Conservation (phyloP, 1,140 invertebrate genomes). For the Penaeus japonicus region DNA sequence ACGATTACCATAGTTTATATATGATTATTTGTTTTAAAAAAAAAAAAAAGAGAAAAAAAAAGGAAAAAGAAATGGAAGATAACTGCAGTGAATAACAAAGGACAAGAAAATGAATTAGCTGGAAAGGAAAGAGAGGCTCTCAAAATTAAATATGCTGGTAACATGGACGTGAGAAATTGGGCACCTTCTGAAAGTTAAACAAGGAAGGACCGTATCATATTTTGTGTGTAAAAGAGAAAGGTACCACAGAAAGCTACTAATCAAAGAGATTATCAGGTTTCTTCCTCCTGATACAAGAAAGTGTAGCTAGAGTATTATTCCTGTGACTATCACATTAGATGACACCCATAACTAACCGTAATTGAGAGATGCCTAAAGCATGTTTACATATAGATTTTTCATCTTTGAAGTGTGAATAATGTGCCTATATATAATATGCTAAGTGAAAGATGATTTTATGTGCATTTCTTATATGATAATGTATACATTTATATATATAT, state of each 20-base stretch:
- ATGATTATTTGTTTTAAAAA: too few species aligned
- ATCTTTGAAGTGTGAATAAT: too few species aligned
- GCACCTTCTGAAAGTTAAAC: not conserved
- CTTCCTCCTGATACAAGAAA: constrained; percentile 50
- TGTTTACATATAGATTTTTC: too few species aligned
- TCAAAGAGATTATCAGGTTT: constrained; percentile 69
- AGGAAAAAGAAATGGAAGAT: not conserved
- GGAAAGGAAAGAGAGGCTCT: constrained; percentile 20
- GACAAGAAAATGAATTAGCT: not conserved
- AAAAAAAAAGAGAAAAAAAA: too few species aligned
- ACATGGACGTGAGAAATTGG: not conserved
- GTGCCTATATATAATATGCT: too few species aligned
- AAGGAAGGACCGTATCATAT: constrained; percentile 25
- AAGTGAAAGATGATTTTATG: too few species aligned
- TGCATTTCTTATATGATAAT: too few species aligned
- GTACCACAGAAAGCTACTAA: constrained; percentile 68
- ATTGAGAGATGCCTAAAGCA: too few species aligned
- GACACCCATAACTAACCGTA: too few species aligned
- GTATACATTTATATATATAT: too few species aligned
- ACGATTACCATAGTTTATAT: too few species aligned
- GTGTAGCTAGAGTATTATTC: constrained; percentile 26
- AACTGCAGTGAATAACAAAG: not conserved
- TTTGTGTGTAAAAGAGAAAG: constrained; percentile 58
- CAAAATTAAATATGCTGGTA: too few species aligned
- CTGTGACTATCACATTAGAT: constrained; percentile 33